phyloP scores from a whole-genome alignment of 2,888 invertebrate genomes.

The Acronicta psi region DNA sequence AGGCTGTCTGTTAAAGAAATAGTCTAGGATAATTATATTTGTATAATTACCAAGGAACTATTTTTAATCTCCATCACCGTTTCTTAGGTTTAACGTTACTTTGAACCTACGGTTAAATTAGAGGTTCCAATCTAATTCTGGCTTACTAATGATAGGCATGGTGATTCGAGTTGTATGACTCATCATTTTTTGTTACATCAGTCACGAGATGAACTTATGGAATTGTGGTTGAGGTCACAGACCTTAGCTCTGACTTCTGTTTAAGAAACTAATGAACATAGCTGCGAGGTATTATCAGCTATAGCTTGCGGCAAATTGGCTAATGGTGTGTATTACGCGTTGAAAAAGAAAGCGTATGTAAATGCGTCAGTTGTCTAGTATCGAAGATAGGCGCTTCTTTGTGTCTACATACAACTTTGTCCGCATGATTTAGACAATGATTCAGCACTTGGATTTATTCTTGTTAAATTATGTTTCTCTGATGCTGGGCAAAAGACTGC shows the following conservation, averaged over 20 bases:
- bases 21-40: too few species aligned
- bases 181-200: constrained; percentile 43
- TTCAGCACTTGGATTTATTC: too few species aligned
- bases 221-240: constrained; percentile 39
- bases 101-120: constrained; percentile 12
- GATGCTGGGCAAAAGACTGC: too few species aligned
- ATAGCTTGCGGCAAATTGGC: background rate
- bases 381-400: too few species aligned
- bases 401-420: too few species aligned
- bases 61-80: too few species aligned
- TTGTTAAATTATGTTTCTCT: too few species aligned
- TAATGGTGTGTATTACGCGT: background rate
- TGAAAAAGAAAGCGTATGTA: background rate
- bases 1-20: too few species aligned
- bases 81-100: too few species aligned
- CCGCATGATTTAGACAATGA: too few species aligned
- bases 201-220: constrained; percentile 33
- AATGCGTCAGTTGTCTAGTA: background rate
- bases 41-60: too few species aligned
- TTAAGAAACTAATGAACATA: background rate
- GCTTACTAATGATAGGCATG: constrained; percentile 37
- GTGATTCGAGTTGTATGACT: constrained; percentile 34
- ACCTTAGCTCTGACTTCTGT: constrained; percentile 12
- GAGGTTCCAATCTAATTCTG: constrained; percentile 30
- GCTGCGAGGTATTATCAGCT: background rate